Percentiles rank a stretch among this genome's conserved stretches.
Conservation (phyloP, 1,140 invertebrate genomes). For the Leucophenga varia region DNA sequence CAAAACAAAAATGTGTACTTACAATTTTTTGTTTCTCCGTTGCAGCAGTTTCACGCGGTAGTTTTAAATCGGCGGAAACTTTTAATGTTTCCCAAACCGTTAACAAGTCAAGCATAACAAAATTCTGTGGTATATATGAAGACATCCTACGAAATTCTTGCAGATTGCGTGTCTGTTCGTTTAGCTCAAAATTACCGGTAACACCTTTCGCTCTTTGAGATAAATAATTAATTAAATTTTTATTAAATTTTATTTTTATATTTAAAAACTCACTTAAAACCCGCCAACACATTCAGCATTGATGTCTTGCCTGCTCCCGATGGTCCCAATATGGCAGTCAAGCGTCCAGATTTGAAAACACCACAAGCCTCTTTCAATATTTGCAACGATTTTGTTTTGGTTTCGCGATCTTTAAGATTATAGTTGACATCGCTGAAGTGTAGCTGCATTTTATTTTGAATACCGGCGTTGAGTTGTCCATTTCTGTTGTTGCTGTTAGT, state of each 20-base stretch:
- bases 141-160: slow-evolving; percentile 64
- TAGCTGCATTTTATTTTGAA: slow-evolving; percentile 17
- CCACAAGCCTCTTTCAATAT: slow-evolving; percentile 66
- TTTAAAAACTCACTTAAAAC: slow-evolving; percentile 58
- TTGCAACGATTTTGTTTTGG: slow-evolving; percentile 16
- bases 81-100: slow-evolving; percentile 66
- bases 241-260: neutral
- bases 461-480: too few species aligned
- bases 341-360: slow-evolving; percentile 61
- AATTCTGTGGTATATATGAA: slow-evolving; percentile 72
- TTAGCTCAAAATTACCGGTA: slow-evolving; percentile 69
- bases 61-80: slow-evolving; percentile 65
- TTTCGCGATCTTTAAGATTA: slow-evolving; percentile 18
- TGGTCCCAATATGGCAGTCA: slow-evolving; percentile 78
- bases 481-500: slow-evolving; percentile 21
- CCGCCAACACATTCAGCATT: slow-evolving; percentile 67
- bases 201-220: slow-evolving; percentile 51
- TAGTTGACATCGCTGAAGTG: slow-evolving; percentile 39
- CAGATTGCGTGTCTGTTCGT: slow-evolving; percentile 72
- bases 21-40: slow-evolving; percentile 38
- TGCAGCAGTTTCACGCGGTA: slow-evolving; percentile 32
- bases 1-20: slow-evolving; percentile 1
- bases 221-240: neutral
- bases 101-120: slow-evolving; percentile 65
- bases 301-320: slow-evolving; percentile 84